Evolutionary conservation across 2,113 vertebrate genomes (phyloP).

Genomic region (Vidua chalybeata): DNA sequence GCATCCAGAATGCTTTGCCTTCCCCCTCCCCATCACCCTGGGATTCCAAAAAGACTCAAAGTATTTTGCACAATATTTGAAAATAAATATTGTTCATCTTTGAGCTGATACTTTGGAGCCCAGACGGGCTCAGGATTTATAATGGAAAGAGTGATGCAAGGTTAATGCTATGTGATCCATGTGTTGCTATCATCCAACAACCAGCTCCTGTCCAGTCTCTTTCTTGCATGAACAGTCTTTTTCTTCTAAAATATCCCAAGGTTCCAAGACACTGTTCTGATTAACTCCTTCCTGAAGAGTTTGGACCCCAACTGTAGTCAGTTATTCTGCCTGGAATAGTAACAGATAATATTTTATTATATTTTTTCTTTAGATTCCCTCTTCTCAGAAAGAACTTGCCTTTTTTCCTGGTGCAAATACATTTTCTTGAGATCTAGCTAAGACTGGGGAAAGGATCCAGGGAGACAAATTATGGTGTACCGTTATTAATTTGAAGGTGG

Average conservation of each 20-base stretch:
- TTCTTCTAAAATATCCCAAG: constrained; percentile 3
- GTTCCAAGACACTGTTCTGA: not conserved
- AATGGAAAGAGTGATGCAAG: constrained; percentile 53
- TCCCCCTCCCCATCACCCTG: not conserved
- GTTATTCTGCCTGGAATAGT: not conserved
- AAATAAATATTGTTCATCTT: constrained; percentile 70
- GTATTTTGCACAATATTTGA: constrained; percentile 68
- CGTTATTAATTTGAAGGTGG: not conserved
- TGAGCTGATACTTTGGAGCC: constrained; percentile 35
- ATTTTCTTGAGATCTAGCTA: not conserved
- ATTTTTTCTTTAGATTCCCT: not conserved
- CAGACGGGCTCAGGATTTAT: constrained; percentile 31
- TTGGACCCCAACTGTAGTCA: not conserved
- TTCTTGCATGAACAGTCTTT: not conserved
- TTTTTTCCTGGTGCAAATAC: not conserved
- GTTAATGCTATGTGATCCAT: constrained; percentile 43
- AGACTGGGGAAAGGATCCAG: constrained; percentile 3
- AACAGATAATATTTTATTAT: not conserved
- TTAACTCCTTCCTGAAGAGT: constrained; percentile 43
- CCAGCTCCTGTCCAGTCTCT: not conserved
- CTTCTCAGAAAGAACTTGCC: not conserved
- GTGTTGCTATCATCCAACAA: constrained; percentile 46
- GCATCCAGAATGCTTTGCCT: constrained; percentile 14
- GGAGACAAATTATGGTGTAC: not conserved
- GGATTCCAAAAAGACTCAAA: constrained; percentile 49